These are phyloP conservation scores for Malurus cyaneus DNA, from an alignment of 2,113 vertebrate species.

Conservation along the genomic window DNA sequence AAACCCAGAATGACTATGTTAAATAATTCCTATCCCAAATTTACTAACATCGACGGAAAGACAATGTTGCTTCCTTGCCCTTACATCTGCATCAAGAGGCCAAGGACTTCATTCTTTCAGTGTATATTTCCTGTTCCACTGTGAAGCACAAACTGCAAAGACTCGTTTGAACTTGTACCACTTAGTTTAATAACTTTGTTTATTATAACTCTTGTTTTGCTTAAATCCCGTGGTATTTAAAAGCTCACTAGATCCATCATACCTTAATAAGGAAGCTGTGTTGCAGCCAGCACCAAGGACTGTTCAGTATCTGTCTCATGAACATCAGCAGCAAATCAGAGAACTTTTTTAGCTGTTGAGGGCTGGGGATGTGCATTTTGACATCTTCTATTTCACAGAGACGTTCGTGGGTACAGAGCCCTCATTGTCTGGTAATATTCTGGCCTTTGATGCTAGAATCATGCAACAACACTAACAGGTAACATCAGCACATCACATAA, in stretches of 20 bases:
- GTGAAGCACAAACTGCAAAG: background rate
- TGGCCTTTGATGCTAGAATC: slow-evolving; percentile 15
- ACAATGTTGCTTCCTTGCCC: background rate
- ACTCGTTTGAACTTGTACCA: background rate
- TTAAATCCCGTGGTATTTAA: background rate
- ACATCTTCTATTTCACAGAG: background rate
- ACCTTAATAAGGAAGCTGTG: background rate
- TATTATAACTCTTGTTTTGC: background rate
- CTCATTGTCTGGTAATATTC: background rate
- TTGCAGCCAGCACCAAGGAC: background rate
- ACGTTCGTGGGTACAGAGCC: background rate
- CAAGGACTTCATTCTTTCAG: background rate
- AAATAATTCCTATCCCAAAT: background rate
- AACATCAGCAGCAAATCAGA: background rate
- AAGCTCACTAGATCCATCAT: background rate
- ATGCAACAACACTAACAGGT: background rate
- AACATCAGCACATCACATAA: background rate
- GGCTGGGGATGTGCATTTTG: background rate
- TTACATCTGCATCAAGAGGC: background rate
- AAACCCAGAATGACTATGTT: background rate
- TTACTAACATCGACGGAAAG: background rate
- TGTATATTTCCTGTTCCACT: background rate
- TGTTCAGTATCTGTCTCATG: background rate
- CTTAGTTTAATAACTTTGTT: background rate
- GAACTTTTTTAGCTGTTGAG: background rate